phyloP scores from a whole-genome alignment of 2,797 vertebrate species.

The Rhynchonycteris naso region DNA sequence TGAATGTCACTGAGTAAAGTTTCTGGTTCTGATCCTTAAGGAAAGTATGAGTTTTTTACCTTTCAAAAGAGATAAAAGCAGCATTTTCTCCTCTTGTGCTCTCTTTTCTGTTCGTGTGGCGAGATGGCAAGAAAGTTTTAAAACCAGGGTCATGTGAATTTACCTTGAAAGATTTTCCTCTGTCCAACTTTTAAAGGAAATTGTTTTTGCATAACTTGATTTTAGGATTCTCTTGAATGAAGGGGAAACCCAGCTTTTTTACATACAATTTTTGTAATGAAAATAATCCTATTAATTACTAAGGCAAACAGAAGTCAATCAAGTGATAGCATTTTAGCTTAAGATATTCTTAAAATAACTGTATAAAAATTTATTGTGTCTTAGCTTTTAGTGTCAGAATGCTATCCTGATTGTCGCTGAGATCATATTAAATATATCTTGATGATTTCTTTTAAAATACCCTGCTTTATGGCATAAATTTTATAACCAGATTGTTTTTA shows the following conservation, averaged over 20 bases:
- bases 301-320: neutral
- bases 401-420: neutral
- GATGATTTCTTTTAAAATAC: neutral
- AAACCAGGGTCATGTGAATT: neutral
- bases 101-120: neutral
- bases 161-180: slow-evolving; percentile 16
- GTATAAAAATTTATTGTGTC: too few species aligned
- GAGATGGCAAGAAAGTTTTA: neutral
- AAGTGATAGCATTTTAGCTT: neutral
- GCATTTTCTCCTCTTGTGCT: neutral
- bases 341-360: neutral
- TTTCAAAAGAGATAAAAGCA: neutral
- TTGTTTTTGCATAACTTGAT: neutral
- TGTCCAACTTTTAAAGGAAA: neutral
- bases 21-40: neutral
- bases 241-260: neutral
- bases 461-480: neutral
- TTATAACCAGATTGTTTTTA: neutral
- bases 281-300: neutral
- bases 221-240: neutral
- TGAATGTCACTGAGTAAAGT: neutral
- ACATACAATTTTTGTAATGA: neutral
- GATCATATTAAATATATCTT: neutral
- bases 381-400: neutral
- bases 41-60: slow-evolving; percentile 8